These are phyloP conservation scores for Burhinus oedicnemus DNA, from an alignment of 2,113 vertebrate genomes.

Conservation along the genomic window DNA sequence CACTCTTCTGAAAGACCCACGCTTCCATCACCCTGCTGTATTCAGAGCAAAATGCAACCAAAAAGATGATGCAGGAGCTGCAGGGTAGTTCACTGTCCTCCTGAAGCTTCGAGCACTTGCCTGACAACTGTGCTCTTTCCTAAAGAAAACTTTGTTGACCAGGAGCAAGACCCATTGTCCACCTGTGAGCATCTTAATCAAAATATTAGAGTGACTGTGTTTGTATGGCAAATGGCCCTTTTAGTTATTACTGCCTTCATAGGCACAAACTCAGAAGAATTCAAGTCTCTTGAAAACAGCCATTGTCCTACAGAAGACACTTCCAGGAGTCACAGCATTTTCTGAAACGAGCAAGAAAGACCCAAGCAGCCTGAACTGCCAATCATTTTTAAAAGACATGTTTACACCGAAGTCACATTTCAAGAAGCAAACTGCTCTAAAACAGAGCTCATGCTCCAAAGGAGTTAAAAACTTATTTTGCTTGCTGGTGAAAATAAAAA, in stretches of 20 bases:
- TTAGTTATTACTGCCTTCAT: not conserved
- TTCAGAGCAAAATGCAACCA: not conserved
- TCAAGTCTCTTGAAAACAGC: not conserved
- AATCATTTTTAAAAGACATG: not conserved
- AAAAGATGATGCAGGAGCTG: not conserved
- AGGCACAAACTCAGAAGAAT: not conserved
- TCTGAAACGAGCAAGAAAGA: not conserved
- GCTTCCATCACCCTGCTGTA: not conserved
- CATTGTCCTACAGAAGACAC: not conserved
- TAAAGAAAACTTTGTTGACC: not conserved
- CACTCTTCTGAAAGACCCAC: not conserved
- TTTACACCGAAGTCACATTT: not conserved
- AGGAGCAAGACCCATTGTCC: not conserved
- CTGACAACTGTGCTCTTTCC: not conserved
- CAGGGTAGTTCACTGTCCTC: not conserved
- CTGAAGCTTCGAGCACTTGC: not conserved
- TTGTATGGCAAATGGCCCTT: not conserved
- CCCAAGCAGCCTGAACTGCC: not conserved
- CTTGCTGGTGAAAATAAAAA: not conserved
- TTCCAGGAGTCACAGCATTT: not conserved
- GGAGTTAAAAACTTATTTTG: slow-evolving; percentile 15
- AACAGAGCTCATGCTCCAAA: slow-evolving; percentile 5
- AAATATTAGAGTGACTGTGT: not conserved
- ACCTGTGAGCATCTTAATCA: not conserved
- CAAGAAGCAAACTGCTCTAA: not conserved